phyloP scores from a whole-genome alignment of 2,888 invertebrate species.

The Acanthacorydalis orientalis region DNA sequence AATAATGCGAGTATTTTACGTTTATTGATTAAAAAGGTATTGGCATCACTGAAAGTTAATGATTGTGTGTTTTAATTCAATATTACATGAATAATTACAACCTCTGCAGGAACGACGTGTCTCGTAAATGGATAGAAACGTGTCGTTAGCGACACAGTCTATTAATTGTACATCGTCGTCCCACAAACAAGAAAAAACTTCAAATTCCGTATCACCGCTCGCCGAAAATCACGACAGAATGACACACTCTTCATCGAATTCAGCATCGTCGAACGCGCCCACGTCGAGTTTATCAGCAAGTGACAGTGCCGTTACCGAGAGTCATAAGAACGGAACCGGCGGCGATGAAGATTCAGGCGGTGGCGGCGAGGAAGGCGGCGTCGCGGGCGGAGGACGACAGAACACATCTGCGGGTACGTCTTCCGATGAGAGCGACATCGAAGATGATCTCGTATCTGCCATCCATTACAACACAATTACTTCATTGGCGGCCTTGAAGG shows the following conservation, averaged over 20 bases:
- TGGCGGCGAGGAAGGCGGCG: background rate
- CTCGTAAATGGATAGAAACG: slow-evolving; percentile 14
- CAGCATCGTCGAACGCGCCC: background rate
- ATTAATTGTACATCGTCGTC: slow-evolving; percentile 1
- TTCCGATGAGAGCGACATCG: slow-evolving; percentile 39
- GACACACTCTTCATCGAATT: background rate
- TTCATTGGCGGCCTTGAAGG: slow-evolving; percentile 48
- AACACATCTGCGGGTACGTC: slow-evolving; percentile 6
- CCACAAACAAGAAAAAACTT: slow-evolving; percentile 2
- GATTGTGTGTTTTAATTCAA: too few relatives aligned
- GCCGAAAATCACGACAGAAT: background rate
- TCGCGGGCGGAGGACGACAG: background rate
- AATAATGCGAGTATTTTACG: too few relatives aligned
- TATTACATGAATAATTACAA: too few relatives aligned
- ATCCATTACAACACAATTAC: slow-evolving; percentile 56
- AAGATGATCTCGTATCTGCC: slow-evolving; percentile 44
- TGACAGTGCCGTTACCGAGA: background rate
- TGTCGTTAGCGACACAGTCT: slow-evolving; percentile 10
- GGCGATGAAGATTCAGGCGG: background rate
- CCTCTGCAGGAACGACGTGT: too few relatives aligned
- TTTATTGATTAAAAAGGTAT: too few relatives aligned
- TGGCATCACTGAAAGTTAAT: too few relatives aligned
- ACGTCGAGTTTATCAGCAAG: background rate
- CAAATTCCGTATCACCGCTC: background rate
- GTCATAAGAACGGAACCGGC: background rate